Evolutionary conservation across 2,113 vertebrate genomes (phyloP).

Genomic region (Perca flavescens): DNA sequence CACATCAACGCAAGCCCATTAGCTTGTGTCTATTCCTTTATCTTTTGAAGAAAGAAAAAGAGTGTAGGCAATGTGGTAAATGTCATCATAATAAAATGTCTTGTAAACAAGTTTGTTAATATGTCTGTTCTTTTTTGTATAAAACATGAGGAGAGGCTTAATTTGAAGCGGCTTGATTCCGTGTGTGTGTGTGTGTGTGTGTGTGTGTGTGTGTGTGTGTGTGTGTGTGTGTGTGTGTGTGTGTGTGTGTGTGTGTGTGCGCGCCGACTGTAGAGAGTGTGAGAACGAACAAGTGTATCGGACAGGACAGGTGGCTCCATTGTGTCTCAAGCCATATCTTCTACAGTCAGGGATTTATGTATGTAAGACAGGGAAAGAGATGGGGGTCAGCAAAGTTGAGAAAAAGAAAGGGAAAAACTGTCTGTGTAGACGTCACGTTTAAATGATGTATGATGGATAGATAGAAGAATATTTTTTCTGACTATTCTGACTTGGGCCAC

Average conservation of each 20-base stretch:
- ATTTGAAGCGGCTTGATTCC: conserved; percentile 14
- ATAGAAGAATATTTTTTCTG: conserved; percentile 3
- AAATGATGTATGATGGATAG: conserved; percentile 10
- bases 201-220: conserved; percentile 12
- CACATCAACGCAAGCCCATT: conserved; percentile 29
- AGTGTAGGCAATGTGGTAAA: background rate
- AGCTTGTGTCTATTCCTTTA: conserved; percentile 17
- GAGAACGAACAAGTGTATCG: conserved; percentile 63
- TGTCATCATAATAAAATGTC: conserved; percentile 7
- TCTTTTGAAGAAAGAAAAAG: background rate
- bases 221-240: conserved; percentile 20
- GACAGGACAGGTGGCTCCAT: conserved; percentile 78
- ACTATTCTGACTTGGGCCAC: conserved; percentile 1
- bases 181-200: conserved; percentile 16
- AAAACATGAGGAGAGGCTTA: conserved; percentile 8
- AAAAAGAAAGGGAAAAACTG: conserved; percentile 2
- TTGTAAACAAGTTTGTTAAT: conserved; percentile 2
- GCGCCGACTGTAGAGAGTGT: background rate
- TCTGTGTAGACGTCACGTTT: conserved; percentile 7
- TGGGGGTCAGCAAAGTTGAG: background rate
- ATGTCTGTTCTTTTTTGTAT: conserved; percentile 11
- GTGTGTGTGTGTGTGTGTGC: background rate
- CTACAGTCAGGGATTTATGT: conserved; percentile 47
- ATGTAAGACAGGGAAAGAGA: conserved; percentile 30
- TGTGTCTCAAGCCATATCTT: conserved; percentile 72